Conservation (phyloP, 37 sponge, comb jelly and placozoan species). For the Crambe crambe region DNA sequence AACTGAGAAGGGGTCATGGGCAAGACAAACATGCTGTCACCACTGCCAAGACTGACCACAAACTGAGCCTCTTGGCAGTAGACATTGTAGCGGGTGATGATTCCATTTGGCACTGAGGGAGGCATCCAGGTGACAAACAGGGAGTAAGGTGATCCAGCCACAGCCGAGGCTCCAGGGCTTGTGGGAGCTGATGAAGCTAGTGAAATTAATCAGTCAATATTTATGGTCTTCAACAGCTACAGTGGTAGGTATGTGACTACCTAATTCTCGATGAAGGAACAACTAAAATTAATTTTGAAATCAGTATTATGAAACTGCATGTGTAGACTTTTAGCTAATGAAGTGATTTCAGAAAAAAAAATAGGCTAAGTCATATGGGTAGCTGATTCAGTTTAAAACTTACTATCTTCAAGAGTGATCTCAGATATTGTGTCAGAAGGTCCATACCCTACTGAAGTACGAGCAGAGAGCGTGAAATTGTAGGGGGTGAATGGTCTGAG, state of each 20-base stretch:
- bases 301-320: no score
- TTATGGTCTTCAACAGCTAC: no score
- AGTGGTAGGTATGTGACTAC: no score
- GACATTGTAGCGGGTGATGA: background rate
- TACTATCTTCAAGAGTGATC: background rate
- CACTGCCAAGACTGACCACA: no score
- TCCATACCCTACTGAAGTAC: slow-evolving; percentile 4
- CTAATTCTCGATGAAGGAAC: no score
- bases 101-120: slow-evolving; percentile 12
- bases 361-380: background rate
- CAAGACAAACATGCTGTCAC: no score
- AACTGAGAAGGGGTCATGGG: no score
- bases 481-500: slow-evolving; percentile 3
- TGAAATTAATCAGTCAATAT: no score
- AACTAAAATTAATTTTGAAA: no score
- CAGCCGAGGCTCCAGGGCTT: background rate
- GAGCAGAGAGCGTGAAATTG: slow-evolving; percentile 2
- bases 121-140: background rate
- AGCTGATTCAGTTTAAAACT: background rate
- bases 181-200: background rate
- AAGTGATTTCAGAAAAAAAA: background rate
- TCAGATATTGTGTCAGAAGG: background rate
- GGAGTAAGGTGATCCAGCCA: background rate
- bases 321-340: background rate
- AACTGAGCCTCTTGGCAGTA: background rate